Conservation (phyloP, 2,113 vertebrate species). For the Triplophysa rosa region DNA sequence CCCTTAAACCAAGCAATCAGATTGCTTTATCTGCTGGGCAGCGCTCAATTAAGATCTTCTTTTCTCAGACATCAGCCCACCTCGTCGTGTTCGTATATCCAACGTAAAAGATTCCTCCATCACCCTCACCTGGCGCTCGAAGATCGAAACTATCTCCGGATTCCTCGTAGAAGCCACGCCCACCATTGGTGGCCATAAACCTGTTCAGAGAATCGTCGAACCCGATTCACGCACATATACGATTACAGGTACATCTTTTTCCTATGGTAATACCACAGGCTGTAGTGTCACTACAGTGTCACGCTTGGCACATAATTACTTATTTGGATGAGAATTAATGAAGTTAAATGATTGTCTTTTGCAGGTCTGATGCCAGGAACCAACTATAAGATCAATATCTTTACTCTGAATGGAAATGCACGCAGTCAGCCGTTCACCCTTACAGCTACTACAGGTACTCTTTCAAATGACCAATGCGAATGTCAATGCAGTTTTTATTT, state of each 20-base stretch:
- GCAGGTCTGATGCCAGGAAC: slow-evolving; percentile 90
- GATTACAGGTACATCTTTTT: slow-evolving; percentile 79
- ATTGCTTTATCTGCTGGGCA: not conserved
- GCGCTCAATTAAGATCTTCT: not conserved
- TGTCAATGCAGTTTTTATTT: no score
- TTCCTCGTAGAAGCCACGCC: slow-evolving; percentile 87
- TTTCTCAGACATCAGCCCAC: slow-evolving; percentile 86
- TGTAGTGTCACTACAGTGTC: not conserved
- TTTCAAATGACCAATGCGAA: not conserved
- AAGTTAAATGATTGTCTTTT: slow-evolving; percentile 7
- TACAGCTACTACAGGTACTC: slow-evolving; percentile 86
- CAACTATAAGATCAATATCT: slow-evolving; percentile 89
- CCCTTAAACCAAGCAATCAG: not conserved
- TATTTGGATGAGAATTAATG: not conserved
- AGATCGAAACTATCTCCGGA: slow-evolving; percentile 88
- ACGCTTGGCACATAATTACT: not conserved
- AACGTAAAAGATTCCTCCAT: slow-evolving; percentile 88
- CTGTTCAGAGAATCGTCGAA: slow-evolving; percentile 80
- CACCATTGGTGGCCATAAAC: slow-evolving; percentile 69
- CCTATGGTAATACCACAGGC: not conserved
- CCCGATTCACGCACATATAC: slow-evolving; percentile 80
- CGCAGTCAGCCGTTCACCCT: slow-evolving; percentile 87
- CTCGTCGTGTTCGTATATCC: slow-evolving; percentile 86
- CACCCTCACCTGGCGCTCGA: slow-evolving; percentile 91
- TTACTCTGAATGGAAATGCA: slow-evolving; percentile 87